These are phyloP conservation scores for Sebastes vulpes DNA, from an alignment of 2,797 vertebrate species.

Conservation along the genomic window DNA sequence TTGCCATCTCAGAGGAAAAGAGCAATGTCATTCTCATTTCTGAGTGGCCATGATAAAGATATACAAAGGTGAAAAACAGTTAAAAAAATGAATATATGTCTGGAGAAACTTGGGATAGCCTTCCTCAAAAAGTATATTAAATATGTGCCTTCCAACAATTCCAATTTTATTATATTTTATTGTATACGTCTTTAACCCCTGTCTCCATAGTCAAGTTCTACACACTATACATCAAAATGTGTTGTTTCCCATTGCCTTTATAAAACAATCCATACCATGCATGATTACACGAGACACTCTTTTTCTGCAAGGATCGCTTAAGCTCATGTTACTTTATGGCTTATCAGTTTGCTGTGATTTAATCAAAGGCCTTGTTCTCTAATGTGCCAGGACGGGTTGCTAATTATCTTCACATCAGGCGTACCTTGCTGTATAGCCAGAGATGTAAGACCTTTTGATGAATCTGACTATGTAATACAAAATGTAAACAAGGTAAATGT, in stretches of 20 bases:
- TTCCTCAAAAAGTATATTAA: background rate
- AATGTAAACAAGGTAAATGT: background rate
- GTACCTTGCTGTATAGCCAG: background rate
- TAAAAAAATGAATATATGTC: background rate
- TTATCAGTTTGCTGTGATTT: background rate
- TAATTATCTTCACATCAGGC: background rate
- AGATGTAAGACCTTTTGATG: background rate
- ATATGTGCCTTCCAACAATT: background rate
- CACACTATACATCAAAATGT: background rate
- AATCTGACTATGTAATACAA: background rate
- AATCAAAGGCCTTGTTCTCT: conserved; percentile 1
- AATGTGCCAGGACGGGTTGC: background rate
- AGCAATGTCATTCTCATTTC: background rate
- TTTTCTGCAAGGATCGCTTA: background rate
- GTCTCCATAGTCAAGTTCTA: background rate
- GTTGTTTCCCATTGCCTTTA: background rate
- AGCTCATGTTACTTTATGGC: background rate
- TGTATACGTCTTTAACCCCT: background rate
- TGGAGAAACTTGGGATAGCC: background rate
- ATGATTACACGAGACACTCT: background rate
- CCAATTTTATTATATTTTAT: background rate
- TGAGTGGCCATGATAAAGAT: background rate
- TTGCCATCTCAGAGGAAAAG: background rate
- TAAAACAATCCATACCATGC: background rate
- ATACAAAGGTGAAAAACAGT: background rate